Evolutionary conservation across 2,888 invertebrate genomes (phyloP).

Genomic region (Liposcelis brunnea): DNA sequence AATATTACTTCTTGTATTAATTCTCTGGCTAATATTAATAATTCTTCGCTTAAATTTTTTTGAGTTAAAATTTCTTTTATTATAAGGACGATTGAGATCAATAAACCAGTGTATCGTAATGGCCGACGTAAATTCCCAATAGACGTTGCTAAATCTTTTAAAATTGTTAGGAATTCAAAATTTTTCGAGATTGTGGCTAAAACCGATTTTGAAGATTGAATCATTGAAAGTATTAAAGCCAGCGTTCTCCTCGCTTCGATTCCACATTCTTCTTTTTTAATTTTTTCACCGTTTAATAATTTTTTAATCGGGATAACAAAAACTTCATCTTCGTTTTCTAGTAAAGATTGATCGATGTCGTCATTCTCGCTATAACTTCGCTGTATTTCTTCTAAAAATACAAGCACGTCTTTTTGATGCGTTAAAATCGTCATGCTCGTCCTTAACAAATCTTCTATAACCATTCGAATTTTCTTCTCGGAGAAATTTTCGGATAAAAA

Average conservation of each 20-base stretch:
- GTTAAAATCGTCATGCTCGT: too few relatives aligned
- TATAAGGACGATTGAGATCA: not conserved
- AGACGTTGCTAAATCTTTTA: not conserved
- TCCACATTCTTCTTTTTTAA: not conserved
- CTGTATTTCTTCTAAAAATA: not conserved
- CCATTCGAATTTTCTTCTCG: too few relatives aligned
- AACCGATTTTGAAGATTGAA: not conserved
- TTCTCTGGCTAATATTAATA: not conserved
- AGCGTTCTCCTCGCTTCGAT: constrained; percentile 2
- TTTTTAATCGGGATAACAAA: not conserved
- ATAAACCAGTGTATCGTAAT: not conserved
- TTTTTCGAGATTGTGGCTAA: too few relatives aligned
- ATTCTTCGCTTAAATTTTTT: not conserved
- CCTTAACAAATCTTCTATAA: too few relatives aligned
- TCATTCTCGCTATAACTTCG: not conserved
- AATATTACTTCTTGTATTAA: not conserved
- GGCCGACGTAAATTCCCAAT: constrained; percentile 1
- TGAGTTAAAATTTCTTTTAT: not conserved
- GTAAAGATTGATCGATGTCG: not conserved
- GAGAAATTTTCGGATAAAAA: too few relatives aligned
- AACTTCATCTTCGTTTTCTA: not conserved
- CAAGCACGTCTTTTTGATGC: not conserved
- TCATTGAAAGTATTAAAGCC: not conserved
- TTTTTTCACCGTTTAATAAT: not conserved
- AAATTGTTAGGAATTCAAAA: not conserved